phyloP scores from a whole-genome alignment of 2,888 invertebrate genomes.

The Maniola hyperantus region DNA sequence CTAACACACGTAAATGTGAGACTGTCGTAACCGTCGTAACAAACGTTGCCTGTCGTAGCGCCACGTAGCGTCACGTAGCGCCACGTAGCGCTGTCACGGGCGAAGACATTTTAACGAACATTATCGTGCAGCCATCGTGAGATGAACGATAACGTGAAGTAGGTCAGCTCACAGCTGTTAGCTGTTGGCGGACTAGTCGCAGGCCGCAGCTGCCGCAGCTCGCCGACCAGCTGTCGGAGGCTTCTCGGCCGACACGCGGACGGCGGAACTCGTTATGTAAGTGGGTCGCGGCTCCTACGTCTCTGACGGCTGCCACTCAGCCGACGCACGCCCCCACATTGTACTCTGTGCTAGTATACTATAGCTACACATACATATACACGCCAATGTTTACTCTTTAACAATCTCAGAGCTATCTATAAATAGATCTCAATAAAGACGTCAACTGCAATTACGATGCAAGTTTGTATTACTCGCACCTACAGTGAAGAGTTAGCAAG shows the following conservation, averaged over 20 bases:
- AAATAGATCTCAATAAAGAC: background rate
- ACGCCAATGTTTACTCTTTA: background rate
- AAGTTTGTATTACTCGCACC: background rate
- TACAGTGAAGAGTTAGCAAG: background rate
- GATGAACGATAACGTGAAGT: slow-evolving; percentile 55
- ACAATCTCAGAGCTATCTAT: background rate
- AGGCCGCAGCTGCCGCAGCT: slow-evolving; percentile 32
- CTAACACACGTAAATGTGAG: too few relatives aligned
- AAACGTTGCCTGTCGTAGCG: too few relatives aligned
- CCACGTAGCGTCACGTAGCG: too few relatives aligned
- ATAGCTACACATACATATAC: too few relatives aligned
- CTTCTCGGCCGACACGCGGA: slow-evolving; percentile 46
- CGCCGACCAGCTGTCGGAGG: slow-evolving; percentile 39
- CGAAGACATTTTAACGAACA: slow-evolving; percentile 28
- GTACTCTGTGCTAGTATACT: too few relatives aligned
- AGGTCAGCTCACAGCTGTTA: slow-evolving; percentile 51
- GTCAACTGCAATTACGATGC: slow-evolving; percentile 15
- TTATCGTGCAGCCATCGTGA: slow-evolving; percentile 41
- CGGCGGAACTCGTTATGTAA: slow-evolving; percentile 63
- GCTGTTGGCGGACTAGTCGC: slow-evolving; percentile 38
- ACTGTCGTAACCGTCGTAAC: too few relatives aligned
- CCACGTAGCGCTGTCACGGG: background rate
- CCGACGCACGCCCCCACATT: background rate
- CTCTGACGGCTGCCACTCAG: background rate
- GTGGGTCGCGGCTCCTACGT: slow-evolving; percentile 51